Conservation (phyloP, 1,140 invertebrate species). For the Neodiprion fabricii region DNA sequence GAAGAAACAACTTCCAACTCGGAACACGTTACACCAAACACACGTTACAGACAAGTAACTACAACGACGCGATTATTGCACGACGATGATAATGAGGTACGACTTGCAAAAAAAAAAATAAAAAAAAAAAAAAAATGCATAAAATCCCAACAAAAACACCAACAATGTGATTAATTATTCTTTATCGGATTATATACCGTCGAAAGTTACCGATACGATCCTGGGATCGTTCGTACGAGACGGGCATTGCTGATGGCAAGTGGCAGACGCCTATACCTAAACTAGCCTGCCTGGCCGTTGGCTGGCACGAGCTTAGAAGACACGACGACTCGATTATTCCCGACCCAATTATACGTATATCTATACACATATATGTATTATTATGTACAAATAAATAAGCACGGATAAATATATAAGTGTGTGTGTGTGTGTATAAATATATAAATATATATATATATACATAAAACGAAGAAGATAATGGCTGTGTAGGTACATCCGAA, state of each 20-base stretch:
- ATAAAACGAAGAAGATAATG: background rate
- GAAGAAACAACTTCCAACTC: no score
- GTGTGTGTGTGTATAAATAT: no score
- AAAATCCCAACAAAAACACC: no score
- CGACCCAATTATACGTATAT: constrained; percentile 40
- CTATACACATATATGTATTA: constrained; percentile 17
- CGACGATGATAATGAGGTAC: no score
- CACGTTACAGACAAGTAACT: no score
- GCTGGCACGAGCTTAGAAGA: constrained; percentile 27
- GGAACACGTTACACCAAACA: no score
- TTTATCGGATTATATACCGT: constrained; percentile 26
- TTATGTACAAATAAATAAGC: no score
- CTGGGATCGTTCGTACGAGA: constrained; percentile 35
- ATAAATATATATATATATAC: background rate
- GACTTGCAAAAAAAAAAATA: no score
- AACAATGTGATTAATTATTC: background rate
- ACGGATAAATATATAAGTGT: no score
- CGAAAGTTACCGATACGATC: constrained; percentile 45
- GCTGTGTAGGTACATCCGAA: constrained; percentile 28
- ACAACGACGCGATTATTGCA: no score
- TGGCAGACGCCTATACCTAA: constrained; percentile 7
- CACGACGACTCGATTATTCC: constrained; percentile 31
- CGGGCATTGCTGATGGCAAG: constrained; percentile 31
- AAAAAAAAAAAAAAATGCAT: background rate
- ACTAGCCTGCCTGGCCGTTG: background rate